phyloP scores from a whole-genome alignment of 2,888 invertebrate genomes.

The Aleiodes alternator region DNA sequence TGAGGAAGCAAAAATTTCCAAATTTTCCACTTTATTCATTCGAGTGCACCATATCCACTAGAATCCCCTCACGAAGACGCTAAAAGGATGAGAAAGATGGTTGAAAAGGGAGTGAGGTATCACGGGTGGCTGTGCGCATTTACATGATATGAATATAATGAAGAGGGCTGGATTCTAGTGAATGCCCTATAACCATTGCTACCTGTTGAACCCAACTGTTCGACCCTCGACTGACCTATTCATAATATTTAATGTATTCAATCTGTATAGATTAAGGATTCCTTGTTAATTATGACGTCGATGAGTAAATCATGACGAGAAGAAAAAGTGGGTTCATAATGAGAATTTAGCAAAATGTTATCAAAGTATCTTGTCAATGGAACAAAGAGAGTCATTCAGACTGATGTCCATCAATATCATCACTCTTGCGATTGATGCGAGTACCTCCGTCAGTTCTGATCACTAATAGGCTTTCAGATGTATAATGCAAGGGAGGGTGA shows the following conservation, averaged over 20 bases:
- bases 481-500: constrained; percentile 38
- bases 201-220: constrained; percentile 73
- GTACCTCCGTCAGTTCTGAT: constrained; percentile 48
- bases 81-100: constrained; percentile 24
- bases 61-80: neutral
- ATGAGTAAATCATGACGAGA: neutral
- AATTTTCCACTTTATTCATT: neutral
- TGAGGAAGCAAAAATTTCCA: neutral
- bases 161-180: constrained; percentile 62
- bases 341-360: neutral
- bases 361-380: neutral
- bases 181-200: constrained; percentile 65
- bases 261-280: constrained; percentile 20
- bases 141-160: constrained; percentile 75
- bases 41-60: neutral
- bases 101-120: constrained; percentile 43
- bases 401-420: constrained; percentile 23
- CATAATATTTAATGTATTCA: neutral
- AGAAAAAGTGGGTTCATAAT: neutral
- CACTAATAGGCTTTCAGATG: constrained; percentile 54
- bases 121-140: constrained; percentile 65
- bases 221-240: constrained; percentile 69
- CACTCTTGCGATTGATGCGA: constrained; percentile 48
- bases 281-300: constrained; percentile 7
- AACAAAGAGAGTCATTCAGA: constrained; percentile 25